These are phyloP conservation scores for Hyperoodon ampullatus DNA, from an alignment of 2,113 vertebrate genomes.

Conservation along the genomic window DNA sequence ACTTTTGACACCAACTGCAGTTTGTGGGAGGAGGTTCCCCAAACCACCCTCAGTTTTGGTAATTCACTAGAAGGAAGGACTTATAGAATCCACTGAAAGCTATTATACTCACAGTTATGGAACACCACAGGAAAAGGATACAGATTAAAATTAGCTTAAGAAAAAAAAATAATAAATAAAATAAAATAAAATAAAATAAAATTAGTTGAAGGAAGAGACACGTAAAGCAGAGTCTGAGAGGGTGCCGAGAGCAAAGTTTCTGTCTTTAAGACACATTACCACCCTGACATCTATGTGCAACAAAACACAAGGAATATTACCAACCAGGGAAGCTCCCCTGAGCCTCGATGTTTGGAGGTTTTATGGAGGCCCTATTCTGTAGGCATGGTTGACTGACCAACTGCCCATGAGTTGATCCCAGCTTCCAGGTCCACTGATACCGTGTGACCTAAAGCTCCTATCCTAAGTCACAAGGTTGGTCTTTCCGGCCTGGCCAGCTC, in stretches of 20 bases:
- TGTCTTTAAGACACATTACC: not conserved
- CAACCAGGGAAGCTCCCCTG: not conserved
- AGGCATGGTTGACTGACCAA: not conserved
- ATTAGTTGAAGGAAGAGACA: not conserved
- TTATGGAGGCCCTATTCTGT: not conserved
- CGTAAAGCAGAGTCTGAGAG: not conserved
- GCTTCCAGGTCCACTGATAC: not conserved
- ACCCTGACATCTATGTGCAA: rapidly evolving
- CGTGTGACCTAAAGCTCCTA: not conserved
- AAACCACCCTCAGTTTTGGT: not conserved
- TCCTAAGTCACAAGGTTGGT: not conserved
- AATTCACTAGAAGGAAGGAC: not conserved
- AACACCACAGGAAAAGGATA: not conserved
- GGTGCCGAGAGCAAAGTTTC: not conserved
- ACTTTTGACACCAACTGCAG: not conserved
- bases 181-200: too few relatives aligned
- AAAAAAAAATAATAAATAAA: too few relatives aligned
- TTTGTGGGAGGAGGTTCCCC: too few relatives aligned
- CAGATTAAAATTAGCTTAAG: not conserved
- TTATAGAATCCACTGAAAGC: not conserved
- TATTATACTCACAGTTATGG: not conserved
- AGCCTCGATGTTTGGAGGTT: not conserved
- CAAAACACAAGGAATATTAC: too few relatives aligned
- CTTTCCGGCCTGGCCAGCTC: not conserved
- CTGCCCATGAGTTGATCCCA: not conserved